Evolutionary conservation across 1,140 invertebrate genomes (phyloP).

Genomic region (Lineus longissimus): DNA sequence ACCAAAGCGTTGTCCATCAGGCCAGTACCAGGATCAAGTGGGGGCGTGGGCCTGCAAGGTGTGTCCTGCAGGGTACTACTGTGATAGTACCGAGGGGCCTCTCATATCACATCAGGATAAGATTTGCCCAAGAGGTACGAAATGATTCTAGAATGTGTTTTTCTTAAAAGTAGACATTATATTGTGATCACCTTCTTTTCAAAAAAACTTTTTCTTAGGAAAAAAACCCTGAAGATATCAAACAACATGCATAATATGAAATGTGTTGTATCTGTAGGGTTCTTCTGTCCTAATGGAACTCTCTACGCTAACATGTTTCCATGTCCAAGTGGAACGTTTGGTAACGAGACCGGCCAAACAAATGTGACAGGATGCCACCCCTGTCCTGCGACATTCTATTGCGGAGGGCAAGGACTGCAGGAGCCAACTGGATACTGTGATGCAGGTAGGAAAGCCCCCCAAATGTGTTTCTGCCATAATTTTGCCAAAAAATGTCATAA

Average conservation of each 20-base stretch:
- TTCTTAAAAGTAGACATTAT: too few relatives aligned
- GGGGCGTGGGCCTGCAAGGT: constrained; percentile 36
- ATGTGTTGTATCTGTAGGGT: constrained; percentile 20
- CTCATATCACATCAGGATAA: constrained; percentile 40
- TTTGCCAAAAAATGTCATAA: too few relatives aligned
- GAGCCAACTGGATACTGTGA: constrained; percentile 35
- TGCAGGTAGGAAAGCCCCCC: constrained; percentile 17
- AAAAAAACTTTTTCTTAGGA: too few relatives aligned
- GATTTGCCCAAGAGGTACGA: constrained; percentile 29
- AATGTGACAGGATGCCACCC: constrained; percentile 30
- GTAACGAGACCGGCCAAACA: constrained; percentile 36
- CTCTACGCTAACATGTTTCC: constrained; percentile 32
- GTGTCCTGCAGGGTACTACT: constrained; percentile 44
- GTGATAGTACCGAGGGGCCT: constrained; percentile 38
- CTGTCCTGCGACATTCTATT: constrained; percentile 42
- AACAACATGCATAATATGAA: too few relatives aligned
- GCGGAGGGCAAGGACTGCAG: constrained; percentile 32
- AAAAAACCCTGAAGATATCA: too few relatives aligned
- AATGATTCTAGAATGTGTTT: not conserved
- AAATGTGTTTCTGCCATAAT: too few relatives aligned
- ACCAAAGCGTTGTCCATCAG: constrained; percentile 33
- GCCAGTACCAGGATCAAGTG: constrained; percentile 41
- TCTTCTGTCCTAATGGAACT: constrained; percentile 39
- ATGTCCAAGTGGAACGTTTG: constrained; percentile 43
- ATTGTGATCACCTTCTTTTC: too few relatives aligned